phyloP scores from a whole-genome alignment of 2,888 invertebrate genomes.

The Lagria hirta region DNA sequence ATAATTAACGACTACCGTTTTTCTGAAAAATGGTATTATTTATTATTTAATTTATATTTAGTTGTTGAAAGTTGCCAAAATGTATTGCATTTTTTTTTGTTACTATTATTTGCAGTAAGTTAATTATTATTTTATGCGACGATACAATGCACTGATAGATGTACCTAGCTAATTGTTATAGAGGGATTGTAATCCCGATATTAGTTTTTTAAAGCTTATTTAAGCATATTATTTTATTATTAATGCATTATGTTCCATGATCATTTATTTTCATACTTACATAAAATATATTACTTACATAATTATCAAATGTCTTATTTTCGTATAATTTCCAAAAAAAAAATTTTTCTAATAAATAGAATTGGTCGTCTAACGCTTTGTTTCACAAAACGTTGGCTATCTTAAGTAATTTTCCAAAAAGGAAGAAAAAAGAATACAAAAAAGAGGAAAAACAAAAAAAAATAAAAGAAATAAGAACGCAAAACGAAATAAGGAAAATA shows the following conservation, averaged over 20 bases:
- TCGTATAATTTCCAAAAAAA: conserved; percentile 6
- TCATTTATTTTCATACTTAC: conserved; percentile 24
- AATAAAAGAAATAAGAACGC: too few species aligned
- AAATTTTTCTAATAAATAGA: not conserved
- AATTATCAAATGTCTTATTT: not conserved
- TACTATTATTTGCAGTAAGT: too few species aligned
- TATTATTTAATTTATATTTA: conserved; percentile 25
- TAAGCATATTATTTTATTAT: conserved; percentile 7
- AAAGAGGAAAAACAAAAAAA: too few species aligned
- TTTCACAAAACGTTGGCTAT: too few species aligned
- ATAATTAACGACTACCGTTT: conserved; percentile 13
- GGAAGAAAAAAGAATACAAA: conserved; percentile 2
- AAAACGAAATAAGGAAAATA: too few species aligned
- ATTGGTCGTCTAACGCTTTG: too few species aligned
- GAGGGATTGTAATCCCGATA: not conserved
- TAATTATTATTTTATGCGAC: conserved; percentile 10
- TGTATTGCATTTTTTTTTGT: conserved; percentile 19
- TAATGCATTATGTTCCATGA: conserved; percentile 10
- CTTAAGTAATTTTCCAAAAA: too few species aligned
- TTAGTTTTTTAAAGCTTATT: conserved; percentile 2
- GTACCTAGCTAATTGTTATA: conserved; percentile 21
- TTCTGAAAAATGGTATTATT: conserved; percentile 26
- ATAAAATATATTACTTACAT: conserved; percentile 19
- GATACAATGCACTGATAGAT: conserved; percentile 19
- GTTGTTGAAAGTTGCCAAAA: conserved; percentile 20